phyloP scores from a whole-genome alignment of 2,888 invertebrate genomes.

The Dryococelus australis region DNA sequence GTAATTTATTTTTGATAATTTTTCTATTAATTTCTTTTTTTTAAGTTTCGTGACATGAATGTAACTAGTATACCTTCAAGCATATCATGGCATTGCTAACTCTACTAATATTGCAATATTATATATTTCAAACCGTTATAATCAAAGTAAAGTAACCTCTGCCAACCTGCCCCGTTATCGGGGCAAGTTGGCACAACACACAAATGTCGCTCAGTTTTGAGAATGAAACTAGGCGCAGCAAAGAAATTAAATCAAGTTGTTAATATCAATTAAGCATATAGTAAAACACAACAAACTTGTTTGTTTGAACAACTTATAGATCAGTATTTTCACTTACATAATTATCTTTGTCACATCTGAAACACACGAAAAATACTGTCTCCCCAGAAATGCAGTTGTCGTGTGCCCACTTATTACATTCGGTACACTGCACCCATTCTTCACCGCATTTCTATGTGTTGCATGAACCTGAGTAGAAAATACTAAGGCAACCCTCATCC shows the following conservation, averaged over 20 bases:
- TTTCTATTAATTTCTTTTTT: neutral
- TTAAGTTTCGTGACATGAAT: neutral
- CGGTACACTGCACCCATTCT: neutral
- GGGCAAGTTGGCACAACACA: slow-evolving; percentile 17
- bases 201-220: too few relatives aligned
- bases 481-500: neutral
- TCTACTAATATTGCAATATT: neutral
- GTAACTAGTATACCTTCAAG: neutral
- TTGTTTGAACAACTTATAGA: neutral
- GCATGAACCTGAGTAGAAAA: neutral
- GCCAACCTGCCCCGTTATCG: slow-evolving; percentile 20
- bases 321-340: slow-evolving; percentile 13
- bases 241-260: neutral
- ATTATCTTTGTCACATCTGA: neutral
- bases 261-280: neutral
- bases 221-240: neutral
- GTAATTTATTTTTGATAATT: neutral
- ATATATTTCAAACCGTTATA: neutral
- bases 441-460: neutral
- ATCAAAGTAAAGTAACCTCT: neutral
- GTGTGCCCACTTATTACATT: neutral
- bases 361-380: too few relatives aligned
- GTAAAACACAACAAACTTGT: neutral
- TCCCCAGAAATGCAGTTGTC: too few relatives aligned
- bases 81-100: neutral